Conservation (phyloP, 2,888 invertebrate genomes). For the Tetrapedia diversipes region DNA sequence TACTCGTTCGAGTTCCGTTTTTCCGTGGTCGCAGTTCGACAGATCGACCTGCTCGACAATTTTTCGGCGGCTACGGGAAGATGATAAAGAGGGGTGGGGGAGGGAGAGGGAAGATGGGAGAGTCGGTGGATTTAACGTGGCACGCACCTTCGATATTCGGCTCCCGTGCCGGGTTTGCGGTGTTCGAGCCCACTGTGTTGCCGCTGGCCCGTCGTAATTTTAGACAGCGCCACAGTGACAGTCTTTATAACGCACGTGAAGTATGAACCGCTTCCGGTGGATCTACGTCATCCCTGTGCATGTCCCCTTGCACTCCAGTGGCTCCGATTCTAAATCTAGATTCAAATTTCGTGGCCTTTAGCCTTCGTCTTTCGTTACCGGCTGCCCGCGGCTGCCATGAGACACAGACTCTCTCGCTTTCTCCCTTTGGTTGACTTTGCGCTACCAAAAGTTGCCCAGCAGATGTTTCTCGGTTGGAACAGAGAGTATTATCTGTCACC, state of each 20-base stretch:
- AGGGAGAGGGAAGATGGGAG: not conserved
- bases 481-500: too few relatives aligned
- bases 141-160: constrained; percentile 20
- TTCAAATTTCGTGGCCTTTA: constrained; percentile 71
- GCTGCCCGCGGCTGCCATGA: constrained; percentile 31
- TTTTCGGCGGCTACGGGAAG: not conserved
- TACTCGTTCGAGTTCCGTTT: constrained; percentile 21
- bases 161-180: constrained; percentile 43
- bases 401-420: constrained; percentile 12
- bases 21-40: too few relatives aligned
- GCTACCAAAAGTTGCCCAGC: too few relatives aligned
- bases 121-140: too few relatives aligned
- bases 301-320: constrained; percentile 71
- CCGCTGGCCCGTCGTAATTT: constrained; percentile 68
- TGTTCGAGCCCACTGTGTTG: constrained; percentile 61
- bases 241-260: constrained; percentile 73
- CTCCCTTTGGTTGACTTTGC: not conserved
- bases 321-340: constrained; percentile 73
- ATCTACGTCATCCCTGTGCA: constrained; percentile 69
- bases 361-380: constrained; percentile 58
- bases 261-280: constrained; percentile 74
- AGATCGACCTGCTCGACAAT: constrained; percentile 3
- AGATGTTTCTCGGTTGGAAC: too few relatives aligned
- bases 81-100: not conserved
- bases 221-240: constrained; percentile 73